These are phyloP conservation scores for Cremastobaeus sp. DNA, from an alignment of 2,888 invertebrate species.

Conservation along the genomic window DNA sequence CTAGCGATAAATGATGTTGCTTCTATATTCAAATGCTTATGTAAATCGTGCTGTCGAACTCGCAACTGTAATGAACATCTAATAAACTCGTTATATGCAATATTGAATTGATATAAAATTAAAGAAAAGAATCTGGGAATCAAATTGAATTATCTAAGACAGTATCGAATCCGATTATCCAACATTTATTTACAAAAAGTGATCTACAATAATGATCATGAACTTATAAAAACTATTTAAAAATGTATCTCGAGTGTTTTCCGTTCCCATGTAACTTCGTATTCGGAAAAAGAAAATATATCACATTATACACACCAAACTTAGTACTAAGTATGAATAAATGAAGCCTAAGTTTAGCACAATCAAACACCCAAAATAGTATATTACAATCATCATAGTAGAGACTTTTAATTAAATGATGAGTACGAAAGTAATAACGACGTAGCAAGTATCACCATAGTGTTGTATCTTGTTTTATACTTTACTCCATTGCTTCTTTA, in stretches of 20 bases:
- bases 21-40: too few relatives aligned
- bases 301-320: constrained; percentile 52
- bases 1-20: too few relatives aligned
- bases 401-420: constrained; percentile 5
- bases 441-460: constrained; percentile 68
- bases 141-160: too few relatives aligned
- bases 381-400: constrained; percentile 12
- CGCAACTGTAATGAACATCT: too few relatives aligned
- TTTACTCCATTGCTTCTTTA: constrained; percentile 63
- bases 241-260: constrained; percentile 30
- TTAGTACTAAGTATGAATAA: constrained; percentile 39
- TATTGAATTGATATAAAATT: not conserved
- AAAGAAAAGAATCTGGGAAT: too few relatives aligned
- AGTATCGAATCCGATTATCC: constrained; percentile 24
- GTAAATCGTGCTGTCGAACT: too few relatives aligned
- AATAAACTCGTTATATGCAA: too few relatives aligned
- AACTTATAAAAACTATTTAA: constrained; percentile 44
- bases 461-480: constrained; percentile 40
- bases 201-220: constrained; percentile 51
- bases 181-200: constrained; percentile 55
- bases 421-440: constrained; percentile 52
- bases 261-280: constrained; percentile 29
- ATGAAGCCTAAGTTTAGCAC: constrained; percentile 47
- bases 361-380: constrained; percentile 41
- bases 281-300: constrained; percentile 31